These are phyloP conservation scores for Galerucella calmariensis DNA, from an alignment of 2,888 invertebrate genomes.

Conservation along the genomic window DNA sequence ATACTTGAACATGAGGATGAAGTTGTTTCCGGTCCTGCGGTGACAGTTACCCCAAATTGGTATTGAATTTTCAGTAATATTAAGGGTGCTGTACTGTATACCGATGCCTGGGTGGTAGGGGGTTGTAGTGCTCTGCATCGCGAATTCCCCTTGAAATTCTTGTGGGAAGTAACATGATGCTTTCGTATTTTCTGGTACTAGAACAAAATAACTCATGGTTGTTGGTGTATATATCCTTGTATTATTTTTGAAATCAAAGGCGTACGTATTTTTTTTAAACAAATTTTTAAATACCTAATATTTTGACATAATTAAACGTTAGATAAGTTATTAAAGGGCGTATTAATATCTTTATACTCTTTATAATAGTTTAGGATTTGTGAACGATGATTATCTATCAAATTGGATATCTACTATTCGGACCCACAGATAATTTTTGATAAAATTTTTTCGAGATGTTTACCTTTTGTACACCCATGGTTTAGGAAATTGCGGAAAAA, in stretches of 20 bases:
- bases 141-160: slow-evolving; percentile 74
- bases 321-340: too few species aligned
- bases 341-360: too few species aligned
- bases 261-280: neutral
- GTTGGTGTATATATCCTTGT: neutral
- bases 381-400: too few species aligned
- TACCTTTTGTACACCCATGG: too few species aligned
- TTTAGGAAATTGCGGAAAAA: too few species aligned
- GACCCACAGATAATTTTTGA: too few species aligned
- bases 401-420: too few species aligned
- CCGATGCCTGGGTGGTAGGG: slow-evolving; percentile 60
- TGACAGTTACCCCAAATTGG: slow-evolving; percentile 76
- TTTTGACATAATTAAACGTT: too few species aligned
- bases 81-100: slow-evolving; percentile 71
- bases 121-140: slow-evolving; percentile 68
- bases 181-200: slow-evolving; percentile 44
- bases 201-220: slow-evolving; percentile 39
- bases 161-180: slow-evolving; percentile 73
- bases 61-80: slow-evolving; percentile 72
- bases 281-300: neutral
- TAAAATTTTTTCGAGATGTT: too few species aligned
- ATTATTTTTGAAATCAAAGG: neutral
- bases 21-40: slow-evolving; percentile 70
- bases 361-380: too few species aligned
- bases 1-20: slow-evolving; percentile 72